Percentiles rank a stretch among this genome's conserved stretches.
phyloP scores from a whole-genome alignment of 1,140 invertebrate genomes.

The Penaeus japonicus region DNA sequence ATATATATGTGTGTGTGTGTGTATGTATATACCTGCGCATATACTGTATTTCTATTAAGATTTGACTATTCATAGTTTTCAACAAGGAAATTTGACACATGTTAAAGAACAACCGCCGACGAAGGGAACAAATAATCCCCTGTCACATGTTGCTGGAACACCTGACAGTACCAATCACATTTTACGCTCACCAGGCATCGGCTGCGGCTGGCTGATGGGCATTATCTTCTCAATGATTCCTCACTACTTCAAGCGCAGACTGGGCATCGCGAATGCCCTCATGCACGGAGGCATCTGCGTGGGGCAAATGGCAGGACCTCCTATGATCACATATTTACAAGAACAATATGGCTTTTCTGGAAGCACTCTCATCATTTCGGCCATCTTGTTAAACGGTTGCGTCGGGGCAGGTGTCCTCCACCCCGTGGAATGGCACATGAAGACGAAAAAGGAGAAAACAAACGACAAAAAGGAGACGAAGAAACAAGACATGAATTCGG shows the following conservation, averaged over 20 bases:
- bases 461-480: background rate
- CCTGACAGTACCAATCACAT: background rate
- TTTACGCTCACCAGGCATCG: background rate
- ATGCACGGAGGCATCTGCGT: background rate
- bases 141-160: too few relatives aligned
- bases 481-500: background rate
- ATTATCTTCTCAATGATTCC: background rate
- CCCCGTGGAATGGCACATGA: constrained; percentile 35
- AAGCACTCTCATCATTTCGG: constrained; percentile 25
- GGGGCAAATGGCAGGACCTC: constrained; percentile 25
- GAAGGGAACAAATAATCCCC: too few relatives aligned
- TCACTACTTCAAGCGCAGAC: constrained; percentile 25
- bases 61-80: background rate
- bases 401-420: constrained; percentile 29
- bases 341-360: constrained; percentile 29
- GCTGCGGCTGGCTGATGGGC: background rate
- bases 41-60: background rate
- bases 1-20: background rate
- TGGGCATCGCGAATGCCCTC: constrained; percentile 20
- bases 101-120: background rate
- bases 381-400: constrained; percentile 22
- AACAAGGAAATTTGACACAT: background rate
- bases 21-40: background rate
- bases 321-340: background rate
- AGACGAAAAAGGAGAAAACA: background rate